A percentile compares a stretch with the other conserved stretches of the same genome.
Evolutionary conservation across 2,113 vertebrate species (phyloP).

Genomic region (Prunella himalayana): DNA sequence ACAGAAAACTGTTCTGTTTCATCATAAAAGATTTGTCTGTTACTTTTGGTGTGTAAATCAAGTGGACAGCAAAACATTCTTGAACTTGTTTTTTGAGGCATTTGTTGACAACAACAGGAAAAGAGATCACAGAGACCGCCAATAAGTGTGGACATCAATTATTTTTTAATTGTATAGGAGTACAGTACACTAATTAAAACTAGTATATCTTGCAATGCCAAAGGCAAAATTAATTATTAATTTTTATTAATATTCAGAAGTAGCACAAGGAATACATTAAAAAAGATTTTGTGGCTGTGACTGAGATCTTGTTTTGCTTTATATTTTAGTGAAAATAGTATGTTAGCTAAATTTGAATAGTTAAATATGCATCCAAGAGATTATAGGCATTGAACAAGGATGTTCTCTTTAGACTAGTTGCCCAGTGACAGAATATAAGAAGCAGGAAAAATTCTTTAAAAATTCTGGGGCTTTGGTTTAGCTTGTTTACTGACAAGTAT

Average conservation of each 20-base stretch:
- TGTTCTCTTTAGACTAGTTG: constrained; percentile 26
- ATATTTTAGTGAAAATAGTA: constrained; percentile 73
- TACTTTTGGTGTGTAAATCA: constrained; percentile 77
- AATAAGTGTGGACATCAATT: constrained; percentile 97
- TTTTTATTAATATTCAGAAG: constrained; percentile 99
- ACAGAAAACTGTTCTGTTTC: constrained; percentile 79
- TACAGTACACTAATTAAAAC: constrained; percentile 99
- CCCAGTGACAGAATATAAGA: constrained; percentile 21
- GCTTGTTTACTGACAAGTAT: constrained; percentile 32
- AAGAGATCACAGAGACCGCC: constrained; percentile 90
- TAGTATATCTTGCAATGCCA: constrained; percentile 99
- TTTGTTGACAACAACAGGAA: constrained; percentile 94
- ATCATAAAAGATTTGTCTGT: constrained; percentile 80
- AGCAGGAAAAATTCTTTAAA: not conserved
- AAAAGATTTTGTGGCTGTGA: constrained; percentile 91
- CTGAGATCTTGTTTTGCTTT: constrained; percentile 87
- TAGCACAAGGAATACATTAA: constrained; percentile 99
- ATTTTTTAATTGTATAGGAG: constrained; percentile 99
- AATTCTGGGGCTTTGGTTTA: constrained; percentile 27
- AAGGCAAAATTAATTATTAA: constrained; percentile 99
- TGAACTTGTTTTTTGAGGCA: constrained; percentile 80
- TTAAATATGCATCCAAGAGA: constrained; percentile 24
- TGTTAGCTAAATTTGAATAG: constrained; percentile 70
- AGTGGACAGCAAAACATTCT: constrained; percentile 78
- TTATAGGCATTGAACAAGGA: constrained; percentile 39